Evolutionary conservation across 2,888 invertebrate genomes (phyloP), one percentile per base, ranked within the genome.

Genomic region (Thumatha senex): DNA sequence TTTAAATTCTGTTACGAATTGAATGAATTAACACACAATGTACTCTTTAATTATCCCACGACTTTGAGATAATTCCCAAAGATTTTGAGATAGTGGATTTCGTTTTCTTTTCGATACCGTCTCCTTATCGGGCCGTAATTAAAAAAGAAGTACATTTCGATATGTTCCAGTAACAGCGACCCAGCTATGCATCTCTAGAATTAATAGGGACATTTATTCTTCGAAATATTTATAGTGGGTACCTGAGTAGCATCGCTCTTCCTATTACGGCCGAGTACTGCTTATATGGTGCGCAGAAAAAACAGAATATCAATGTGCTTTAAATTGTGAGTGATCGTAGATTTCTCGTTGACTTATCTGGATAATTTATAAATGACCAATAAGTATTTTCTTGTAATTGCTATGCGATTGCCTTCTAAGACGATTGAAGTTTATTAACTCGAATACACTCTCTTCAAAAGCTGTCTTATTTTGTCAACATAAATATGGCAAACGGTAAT

Each of bases 111-210:
- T 51, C 11, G 11, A 8, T 2, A 10, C 55, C 58, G 56, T 10
- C 11, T 53, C 61, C 62, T 64, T 58, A 66, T 61, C 55, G 61
- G 53, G 60, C 59, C 47, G 54, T 41, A 61, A 61, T 59, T 65
- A 67, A 56, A n/a, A 15, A 30, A 54, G 59, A 65, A 58, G 62
- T 67, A 55, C 45, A 64, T 67, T 64, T 60, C 36, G 54, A 58
- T 58, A 54, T 58, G 47, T 58, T 59, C 54, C 51, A 59, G 40
- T 54, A 64, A 52, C 54, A 60, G 52, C 46, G 61, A 67, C 58
- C 56, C 46, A 59, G 46, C 38, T 67, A 64, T 58, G 64, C 36
- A 47, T 30, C 49, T 54, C 50, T 57, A 55, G 56, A 60, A 56
- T 64, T 51, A 51, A 66, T 60, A 46, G 59, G 49, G 56, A 47